Conservation (phyloP, 1,140 invertebrate genomes). For the Rhyacophila brunnea region DNA sequence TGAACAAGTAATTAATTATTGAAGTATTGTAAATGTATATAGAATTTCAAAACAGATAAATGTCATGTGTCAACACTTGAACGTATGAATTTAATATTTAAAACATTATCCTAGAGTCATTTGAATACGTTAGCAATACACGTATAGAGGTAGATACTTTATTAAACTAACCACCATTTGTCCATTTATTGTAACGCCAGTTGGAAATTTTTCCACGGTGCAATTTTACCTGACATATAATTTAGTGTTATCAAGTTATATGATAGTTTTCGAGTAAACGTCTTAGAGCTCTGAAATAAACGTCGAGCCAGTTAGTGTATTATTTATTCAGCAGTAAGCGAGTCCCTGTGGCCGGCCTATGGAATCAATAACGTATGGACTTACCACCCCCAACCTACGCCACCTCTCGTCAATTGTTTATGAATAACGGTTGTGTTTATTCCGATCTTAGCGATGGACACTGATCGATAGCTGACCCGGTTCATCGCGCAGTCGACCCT, state of each 20-base stretch:
- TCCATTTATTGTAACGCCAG: slow-evolving; percentile 1
- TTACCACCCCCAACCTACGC: neutral
- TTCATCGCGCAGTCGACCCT: neutral
- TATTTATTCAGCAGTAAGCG: slow-evolving; percentile 23
- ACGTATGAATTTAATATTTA: too few species aligned
- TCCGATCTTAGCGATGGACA: slow-evolving; percentile 3
- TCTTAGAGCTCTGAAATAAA: slow-evolving; percentile 19
- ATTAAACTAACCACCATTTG: too few species aligned
- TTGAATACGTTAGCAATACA: too few species aligned
- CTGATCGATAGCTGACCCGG: slow-evolving; percentile 23
- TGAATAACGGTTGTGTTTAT: slow-evolving; percentile 18
- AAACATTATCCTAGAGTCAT: too few species aligned
- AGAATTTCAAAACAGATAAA: too few species aligned
- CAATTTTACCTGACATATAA: slow-evolving; percentile 15
- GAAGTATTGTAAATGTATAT: too few species aligned
- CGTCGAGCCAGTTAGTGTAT: slow-evolving; percentile 18
- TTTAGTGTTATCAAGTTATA: slow-evolving; percentile 9
- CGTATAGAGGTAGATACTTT: too few species aligned
- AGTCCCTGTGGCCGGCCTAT: neutral
- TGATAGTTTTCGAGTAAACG: slow-evolving; percentile 23
- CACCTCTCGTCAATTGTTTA: slow-evolving; percentile 27
- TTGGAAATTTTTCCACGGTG: slow-evolving; percentile 14
- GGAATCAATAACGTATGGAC: slow-evolving; percentile 19
- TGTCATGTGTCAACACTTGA: too few species aligned
- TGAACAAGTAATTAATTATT: too few species aligned